phyloP scores from a whole-genome alignment of 2,113 vertebrate species.

The Lasiurus cinereus region DNA sequence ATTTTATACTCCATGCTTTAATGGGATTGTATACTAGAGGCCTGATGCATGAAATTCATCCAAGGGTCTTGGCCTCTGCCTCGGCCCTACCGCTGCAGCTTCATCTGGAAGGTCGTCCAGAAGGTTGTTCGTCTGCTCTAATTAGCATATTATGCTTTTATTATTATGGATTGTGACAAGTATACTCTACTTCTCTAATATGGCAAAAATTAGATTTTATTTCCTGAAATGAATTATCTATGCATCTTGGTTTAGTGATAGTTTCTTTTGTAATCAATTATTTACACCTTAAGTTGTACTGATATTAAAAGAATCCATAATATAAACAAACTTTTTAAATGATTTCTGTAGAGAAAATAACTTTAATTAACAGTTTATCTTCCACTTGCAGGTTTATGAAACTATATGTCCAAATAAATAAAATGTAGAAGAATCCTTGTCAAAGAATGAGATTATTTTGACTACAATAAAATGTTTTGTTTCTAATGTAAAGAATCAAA shows the following conservation, averaged over 20 bases:
- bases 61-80: no score
- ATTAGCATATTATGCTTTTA: no score
- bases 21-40: conserved; percentile 31
- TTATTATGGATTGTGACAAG: conserved; percentile 53
- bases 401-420: conserved; percentile 12
- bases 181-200: conserved; percentile 52
- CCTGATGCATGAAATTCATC: no score
- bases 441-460: background rate
- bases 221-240: conserved; percentile 63
- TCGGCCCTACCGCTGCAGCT: no score
- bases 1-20: background rate
- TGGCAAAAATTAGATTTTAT: conserved; percentile 52
- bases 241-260: conserved; percentile 73
- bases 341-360: conserved; percentile 76
- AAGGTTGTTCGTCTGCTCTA: no score
- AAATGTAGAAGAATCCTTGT: background rate
- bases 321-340: conserved; percentile 80
- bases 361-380: conserved; percentile 70
- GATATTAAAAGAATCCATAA: conserved; percentile 76
- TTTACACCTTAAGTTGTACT: conserved; percentile 77
- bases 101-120: no score
- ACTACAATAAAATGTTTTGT: background rate
- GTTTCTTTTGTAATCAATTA: conserved; percentile 73
- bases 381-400: conserved; percentile 70
- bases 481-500: background rate